Evolutionary conservation across 2,797 vertebrate genomes (phyloP).

Genomic region (Acanthurus tractus): DNA sequence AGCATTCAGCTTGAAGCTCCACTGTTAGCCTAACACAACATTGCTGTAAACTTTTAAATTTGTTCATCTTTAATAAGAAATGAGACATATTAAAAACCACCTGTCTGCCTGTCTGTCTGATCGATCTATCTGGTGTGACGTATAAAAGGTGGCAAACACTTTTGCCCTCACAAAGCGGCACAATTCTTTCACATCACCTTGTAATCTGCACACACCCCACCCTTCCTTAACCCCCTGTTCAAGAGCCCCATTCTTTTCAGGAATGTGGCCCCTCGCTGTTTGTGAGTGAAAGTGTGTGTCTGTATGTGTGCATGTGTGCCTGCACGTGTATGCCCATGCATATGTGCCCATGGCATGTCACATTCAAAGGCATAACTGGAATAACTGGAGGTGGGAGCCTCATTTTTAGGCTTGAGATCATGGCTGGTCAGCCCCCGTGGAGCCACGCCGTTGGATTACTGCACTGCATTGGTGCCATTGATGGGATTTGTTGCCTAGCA

Average conservation of each 20-base stretch:
- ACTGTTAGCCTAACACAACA: too few relatives aligned
- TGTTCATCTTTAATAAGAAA: too few relatives aligned
- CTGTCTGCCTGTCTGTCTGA: too few relatives aligned
- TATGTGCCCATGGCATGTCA: conserved; percentile 25
- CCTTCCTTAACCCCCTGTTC: conserved; percentile 11
- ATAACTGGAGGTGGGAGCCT: conserved; percentile 52
- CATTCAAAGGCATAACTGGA: conserved; percentile 47
- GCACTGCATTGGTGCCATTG: conserved; percentile 66
- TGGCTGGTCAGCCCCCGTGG: conserved; percentile 38
- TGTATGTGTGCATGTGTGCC: background rate
- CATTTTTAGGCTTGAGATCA: conserved; percentile 35
- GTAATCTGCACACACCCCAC: background rate
- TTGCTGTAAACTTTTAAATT: too few relatives aligned
- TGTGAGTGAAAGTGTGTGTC: conserved; percentile 12
- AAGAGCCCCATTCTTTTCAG: conserved; percentile 28
- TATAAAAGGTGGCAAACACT: background rate
- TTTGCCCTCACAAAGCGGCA: conserved; percentile 3
- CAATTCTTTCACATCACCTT: conserved; percentile 29
- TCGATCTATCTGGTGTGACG: background rate
- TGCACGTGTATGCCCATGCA: conserved; percentile 16
- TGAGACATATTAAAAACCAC: too few relatives aligned
- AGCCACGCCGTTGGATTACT: conserved; percentile 54
- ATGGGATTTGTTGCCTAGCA: conserved; percentile 75
- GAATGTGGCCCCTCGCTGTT: conserved; percentile 25
- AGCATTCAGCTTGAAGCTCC: too few relatives aligned